Evolutionary conservation across 2,113 vertebrate genomes (phyloP).

Genomic region (Alligator mississippiensis): DNA sequence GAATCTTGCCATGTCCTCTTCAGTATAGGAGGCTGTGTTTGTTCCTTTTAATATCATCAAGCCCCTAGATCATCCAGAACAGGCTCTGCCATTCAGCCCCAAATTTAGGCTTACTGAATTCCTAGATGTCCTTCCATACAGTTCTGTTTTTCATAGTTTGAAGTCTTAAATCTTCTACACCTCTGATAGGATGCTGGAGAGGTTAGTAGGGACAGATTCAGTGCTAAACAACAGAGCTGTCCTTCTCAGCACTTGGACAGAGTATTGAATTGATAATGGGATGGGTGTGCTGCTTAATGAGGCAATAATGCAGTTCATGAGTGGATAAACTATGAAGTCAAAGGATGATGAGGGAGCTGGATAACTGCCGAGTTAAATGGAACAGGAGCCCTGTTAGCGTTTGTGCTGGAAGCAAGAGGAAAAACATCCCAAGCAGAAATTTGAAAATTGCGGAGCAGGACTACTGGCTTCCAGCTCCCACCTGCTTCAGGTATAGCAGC

Average conservation of each 20-base stretch:
- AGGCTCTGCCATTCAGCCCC: not conserved
- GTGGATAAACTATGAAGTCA: not conserved
- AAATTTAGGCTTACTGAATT: not conserved
- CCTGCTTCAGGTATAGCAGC: not conserved
- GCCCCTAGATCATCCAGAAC: constrained; percentile 8
- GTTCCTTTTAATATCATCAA: not conserved
- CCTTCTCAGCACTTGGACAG: fast-evolving
- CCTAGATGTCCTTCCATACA: not conserved
- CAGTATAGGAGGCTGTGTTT: not conserved
- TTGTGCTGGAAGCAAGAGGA: not conserved
- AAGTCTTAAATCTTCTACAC: fast-evolving
- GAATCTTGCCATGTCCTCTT: not conserved
- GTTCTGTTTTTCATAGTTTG: not conserved
- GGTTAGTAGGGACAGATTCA: not conserved
- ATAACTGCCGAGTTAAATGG: not conserved
- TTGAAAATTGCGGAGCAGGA: not conserved
- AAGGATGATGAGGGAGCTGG: not conserved
- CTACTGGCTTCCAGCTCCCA: not conserved
- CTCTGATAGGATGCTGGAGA: not conserved
- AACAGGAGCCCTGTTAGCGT: not conserved
- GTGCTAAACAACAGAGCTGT: fast-evolving
- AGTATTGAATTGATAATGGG: not conserved
- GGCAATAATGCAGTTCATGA: not conserved
- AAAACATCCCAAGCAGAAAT: not conserved
- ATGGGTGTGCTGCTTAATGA: not conserved